A percentile compares a stretch with the other conserved stretches of the same genome.
Conservation (phyloP, 2,888 invertebrate species). For the Timema cristinae region DNA sequence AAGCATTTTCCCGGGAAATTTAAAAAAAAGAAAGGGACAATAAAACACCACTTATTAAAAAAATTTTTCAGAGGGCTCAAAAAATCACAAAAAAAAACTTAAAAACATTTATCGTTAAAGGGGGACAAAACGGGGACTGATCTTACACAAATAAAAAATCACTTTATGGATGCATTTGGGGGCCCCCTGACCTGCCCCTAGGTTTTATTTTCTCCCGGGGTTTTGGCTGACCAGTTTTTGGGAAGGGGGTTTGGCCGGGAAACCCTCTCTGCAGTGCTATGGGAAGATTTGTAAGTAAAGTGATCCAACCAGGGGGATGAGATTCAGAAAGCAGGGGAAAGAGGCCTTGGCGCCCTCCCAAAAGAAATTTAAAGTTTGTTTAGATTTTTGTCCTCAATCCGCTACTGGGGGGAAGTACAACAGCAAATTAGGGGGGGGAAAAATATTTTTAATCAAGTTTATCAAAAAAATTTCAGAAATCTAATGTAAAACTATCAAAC, state of each 20-base stretch:
- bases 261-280: conserved; percentile 48
- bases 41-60: too few species aligned
- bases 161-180: not conserved
- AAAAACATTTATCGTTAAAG: too few species aligned
- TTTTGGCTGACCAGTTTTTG: conserved; percentile 61
- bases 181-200: not conserved
- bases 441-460: too few species aligned
- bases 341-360: conserved; percentile 70
- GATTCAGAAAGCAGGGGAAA: conserved; percentile 79
- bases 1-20: too few species aligned
- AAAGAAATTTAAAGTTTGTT: conserved; percentile 51
- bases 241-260: conserved; percentile 53
- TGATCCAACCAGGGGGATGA: conserved; percentile 77
- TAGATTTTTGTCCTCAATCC: conserved; percentile 57
- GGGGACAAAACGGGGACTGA: too few species aligned
- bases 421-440: conserved; percentile 63
- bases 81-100: too few species aligned
- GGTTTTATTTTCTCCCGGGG: conserved; percentile 41
- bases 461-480: too few species aligned
- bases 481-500: too few species aligned
- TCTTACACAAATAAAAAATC: not conserved
- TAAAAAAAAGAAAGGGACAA: too few species aligned
- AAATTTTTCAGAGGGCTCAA: too few species aligned
- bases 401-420: conserved; percentile 70
- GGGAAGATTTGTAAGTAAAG: conserved; percentile 60